A percentile compares a stretch with the other conserved stretches of the same genome.
These are phyloP conservation scores for Cerceris ruficornis DNA, from an alignment of 2,888 invertebrate species.

Conservation along the genomic window DNA sequence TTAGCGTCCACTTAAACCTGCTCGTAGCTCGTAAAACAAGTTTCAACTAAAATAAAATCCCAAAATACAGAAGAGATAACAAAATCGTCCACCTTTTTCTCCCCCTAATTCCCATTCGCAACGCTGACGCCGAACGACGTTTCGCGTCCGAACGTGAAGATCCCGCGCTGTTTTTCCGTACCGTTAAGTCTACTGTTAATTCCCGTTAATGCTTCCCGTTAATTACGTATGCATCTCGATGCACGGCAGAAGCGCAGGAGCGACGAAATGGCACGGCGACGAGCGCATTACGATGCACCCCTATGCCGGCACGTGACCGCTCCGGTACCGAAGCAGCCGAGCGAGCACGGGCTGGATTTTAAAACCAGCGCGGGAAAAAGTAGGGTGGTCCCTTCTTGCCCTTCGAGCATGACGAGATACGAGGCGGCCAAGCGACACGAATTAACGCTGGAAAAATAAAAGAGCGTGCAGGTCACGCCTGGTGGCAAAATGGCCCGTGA, in stretches of 20 bases:
- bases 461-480: slow-evolving; percentile 78
- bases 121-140: too few relatives aligned
- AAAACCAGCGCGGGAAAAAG: slow-evolving; percentile 74
- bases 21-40: too few relatives aligned
- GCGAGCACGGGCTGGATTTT: slow-evolving; percentile 73
- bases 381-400: slow-evolving; percentile 18
- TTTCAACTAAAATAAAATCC: too few relatives aligned
- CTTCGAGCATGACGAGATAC: slow-evolving; percentile 31
- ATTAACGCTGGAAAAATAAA: slow-evolving; percentile 69
- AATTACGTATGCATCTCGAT: slow-evolving; percentile 64
- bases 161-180: slow-evolving; percentile 49
- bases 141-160: not conserved
- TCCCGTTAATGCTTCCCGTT: slow-evolving; percentile 61
- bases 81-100: too few relatives aligned
- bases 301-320: slow-evolving; percentile 79
- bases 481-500: slow-evolving; percentile 81
- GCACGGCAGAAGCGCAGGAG: slow-evolving; percentile 52
- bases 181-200: slow-evolving; percentile 56
- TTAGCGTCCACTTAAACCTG: too few relatives aligned
- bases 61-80: too few relatives aligned
- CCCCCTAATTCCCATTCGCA: too few relatives aligned
- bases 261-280: slow-evolving; percentile 56
- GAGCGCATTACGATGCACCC: slow-evolving; percentile 74
- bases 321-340: slow-evolving; percentile 26
- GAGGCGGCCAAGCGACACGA: slow-evolving; percentile 47